These are phyloP conservation scores for Dendrophyllia cribrosa DNA, from an alignment of 64 coral and sea anemone species.

Conservation along the genomic window DNA sequence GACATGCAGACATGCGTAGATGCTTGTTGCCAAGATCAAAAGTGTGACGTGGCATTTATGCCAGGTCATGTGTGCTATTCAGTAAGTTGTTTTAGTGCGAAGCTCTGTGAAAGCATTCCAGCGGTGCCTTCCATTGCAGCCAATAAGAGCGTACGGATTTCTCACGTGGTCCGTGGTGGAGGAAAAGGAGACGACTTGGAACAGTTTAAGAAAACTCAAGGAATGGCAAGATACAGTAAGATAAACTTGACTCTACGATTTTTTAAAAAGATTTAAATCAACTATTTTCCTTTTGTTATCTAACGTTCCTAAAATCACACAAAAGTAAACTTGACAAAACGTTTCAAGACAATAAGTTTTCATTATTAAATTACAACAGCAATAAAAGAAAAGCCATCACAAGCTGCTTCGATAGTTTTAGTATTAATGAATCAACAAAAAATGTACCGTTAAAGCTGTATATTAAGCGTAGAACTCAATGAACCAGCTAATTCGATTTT, in stretches of 20 bases:
- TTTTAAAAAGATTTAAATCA: too few species aligned
- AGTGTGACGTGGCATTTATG: conserved; percentile 98
- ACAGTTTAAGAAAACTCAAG: conserved; percentile 94
- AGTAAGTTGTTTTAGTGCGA: conserved; percentile 82
- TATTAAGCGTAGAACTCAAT: too few species aligned
- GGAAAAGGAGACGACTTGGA: conserved; percentile 93
- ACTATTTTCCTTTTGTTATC: too few species aligned
- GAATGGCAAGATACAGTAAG: conserved; percentile 95
- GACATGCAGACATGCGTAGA: conserved; percentile 99
- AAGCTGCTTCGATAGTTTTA: too few species aligned
- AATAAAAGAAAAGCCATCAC: too few species aligned
- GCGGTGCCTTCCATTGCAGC: conserved; percentile 80
- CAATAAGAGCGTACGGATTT: conserved; percentile 90
- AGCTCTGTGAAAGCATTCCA: conserved; percentile 88
- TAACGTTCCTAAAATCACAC: too few species aligned
- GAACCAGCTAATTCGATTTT: too few species aligned
- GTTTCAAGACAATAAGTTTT: too few species aligned
- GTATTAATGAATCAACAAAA: too few species aligned
- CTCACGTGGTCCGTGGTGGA: conserved; percentile 95
- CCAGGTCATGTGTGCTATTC: conserved; percentile 89
- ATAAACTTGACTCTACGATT: neutral
- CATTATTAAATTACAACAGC: too few species aligned
- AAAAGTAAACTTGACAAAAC: too few species aligned
- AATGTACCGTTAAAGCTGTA: too few species aligned
- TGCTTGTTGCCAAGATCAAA: conserved; percentile 91